Conservation (phyloP, 1,140 invertebrate species). For the Palaemon carinicauda region DNA sequence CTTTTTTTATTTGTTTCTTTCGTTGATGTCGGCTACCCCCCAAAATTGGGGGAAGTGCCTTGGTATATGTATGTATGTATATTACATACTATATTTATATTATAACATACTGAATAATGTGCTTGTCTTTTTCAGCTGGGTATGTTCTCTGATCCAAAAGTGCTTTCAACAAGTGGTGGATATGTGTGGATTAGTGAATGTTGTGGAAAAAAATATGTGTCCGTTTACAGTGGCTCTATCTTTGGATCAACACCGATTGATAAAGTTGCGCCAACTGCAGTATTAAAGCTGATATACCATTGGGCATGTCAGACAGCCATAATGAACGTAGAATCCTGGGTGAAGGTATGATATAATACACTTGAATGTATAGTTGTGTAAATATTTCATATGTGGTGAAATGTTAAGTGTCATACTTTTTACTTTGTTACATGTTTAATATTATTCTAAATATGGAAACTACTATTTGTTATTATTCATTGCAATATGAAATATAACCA, state of each 20-base stretch:
- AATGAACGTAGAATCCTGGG: constrained; percentile 86
- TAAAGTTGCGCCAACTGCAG: constrained; percentile 76
- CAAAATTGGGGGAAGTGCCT: too few species aligned
- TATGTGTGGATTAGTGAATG: constrained; percentile 90
- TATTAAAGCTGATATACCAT: constrained; percentile 86
- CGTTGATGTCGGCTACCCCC: too few species aligned
- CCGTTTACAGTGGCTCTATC: constrained; percentile 84
- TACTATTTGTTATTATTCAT: not conserved
- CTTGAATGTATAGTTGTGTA: not conserved
- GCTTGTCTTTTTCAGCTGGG: constrained; percentile 45
- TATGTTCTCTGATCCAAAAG: constrained; percentile 53
- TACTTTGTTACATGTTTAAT: too few species aligned
- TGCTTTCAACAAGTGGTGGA: constrained; percentile 67
- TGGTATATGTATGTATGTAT: not conserved
- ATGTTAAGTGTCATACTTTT: too few species aligned
- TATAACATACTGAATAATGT: not conserved
- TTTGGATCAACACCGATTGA: constrained; percentile 78
- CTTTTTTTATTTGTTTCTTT: too few species aligned
- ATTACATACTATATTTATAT: not conserved
- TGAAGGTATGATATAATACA: constrained; percentile 71
- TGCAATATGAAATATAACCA: too few species aligned
- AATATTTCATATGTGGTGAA: too few species aligned
- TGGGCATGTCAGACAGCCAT: constrained; percentile 89
- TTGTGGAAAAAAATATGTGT: constrained; percentile 82
- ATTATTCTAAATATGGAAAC: too few species aligned